A percentile compares a stretch with the other conserved stretches of the same genome.
These are phyloP conservation scores for Caenorhabditis sp. DNA, from an alignment of 2,888 invertebrate species.

Conservation along the genomic window DNA sequence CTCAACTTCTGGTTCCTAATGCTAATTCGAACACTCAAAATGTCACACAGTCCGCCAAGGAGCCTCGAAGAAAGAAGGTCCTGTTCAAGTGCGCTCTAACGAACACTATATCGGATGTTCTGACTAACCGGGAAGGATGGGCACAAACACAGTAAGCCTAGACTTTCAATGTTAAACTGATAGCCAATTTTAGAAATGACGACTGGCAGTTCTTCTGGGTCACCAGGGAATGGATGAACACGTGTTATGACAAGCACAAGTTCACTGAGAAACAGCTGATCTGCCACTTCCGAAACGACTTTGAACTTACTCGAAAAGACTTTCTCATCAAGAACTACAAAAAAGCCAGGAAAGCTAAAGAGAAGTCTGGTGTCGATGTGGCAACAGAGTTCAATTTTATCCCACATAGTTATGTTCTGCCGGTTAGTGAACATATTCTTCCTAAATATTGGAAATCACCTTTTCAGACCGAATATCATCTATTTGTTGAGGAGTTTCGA, in stretches of 20 bases:
- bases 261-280: slow-evolving; percentile 85
- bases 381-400: slow-evolving; percentile 84
- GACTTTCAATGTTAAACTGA: too few relatives aligned
- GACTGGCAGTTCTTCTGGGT: slow-evolving; percentile 87
- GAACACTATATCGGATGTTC: slow-evolving; percentile 80
- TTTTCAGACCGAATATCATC: slow-evolving; percentile 86
- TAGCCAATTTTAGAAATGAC: slow-evolving; percentile 80
- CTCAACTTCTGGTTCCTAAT: slow-evolving; percentile 25
- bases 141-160: slow-evolving; percentile 70
- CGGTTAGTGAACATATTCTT: slow-evolving; percentile 83
- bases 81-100: slow-evolving; percentile 76
- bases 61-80: slow-evolving; percentile 58
- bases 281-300: slow-evolving; percentile 87
- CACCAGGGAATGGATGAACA: slow-evolving; percentile 86
- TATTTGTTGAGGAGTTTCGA: slow-evolving; percentile 87
- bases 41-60: slow-evolving; percentile 14
- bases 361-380: slow-evolving; percentile 65
- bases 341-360: slow-evolving; percentile 73
- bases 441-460: too few relatives aligned
- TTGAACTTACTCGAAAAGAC: slow-evolving; percentile 86
- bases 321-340: slow-evolving; percentile 83
- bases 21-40: slow-evolving; percentile 15
- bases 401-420: slow-evolving; percentile 87
- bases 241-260: slow-evolving; percentile 84
- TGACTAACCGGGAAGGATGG: slow-evolving; percentile 78